Conservation (phyloP, 1,140 invertebrate genomes). For the Ips nitidus region DNA sequence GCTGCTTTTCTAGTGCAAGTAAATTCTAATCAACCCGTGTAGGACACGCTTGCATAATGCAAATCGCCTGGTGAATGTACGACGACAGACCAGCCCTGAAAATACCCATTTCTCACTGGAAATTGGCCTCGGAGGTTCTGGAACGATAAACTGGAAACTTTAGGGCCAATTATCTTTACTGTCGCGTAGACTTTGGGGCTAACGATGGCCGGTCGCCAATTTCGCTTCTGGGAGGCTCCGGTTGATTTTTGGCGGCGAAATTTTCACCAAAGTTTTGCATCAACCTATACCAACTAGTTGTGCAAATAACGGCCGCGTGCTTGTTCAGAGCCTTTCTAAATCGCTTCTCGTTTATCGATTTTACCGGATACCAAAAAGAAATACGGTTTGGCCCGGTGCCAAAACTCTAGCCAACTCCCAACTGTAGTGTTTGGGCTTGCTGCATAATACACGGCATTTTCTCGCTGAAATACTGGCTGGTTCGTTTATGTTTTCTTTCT, state of each 20-base stretch:
- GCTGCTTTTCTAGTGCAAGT: background rate
- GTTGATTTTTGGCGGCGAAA: conserved; percentile 1
- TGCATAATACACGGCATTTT: conserved; percentile 26
- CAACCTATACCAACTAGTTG: conserved; percentile 6
- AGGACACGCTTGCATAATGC: conserved; percentile 10
- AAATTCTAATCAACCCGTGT: conserved; percentile 10
- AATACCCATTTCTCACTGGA: conserved; percentile 8
- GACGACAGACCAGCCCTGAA: background rate
- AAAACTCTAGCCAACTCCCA: conserved; percentile 29
- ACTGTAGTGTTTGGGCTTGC: conserved; percentile 11
- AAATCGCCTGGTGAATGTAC: conserved; percentile 11
- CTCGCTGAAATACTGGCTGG: conserved; percentile 18
- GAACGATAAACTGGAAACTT: conserved; percentile 14
- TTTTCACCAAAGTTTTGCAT: background rate
- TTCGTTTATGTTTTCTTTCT: conserved; percentile 13
- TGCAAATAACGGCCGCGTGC: conserved; percentile 24
- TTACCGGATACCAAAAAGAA: conserved; percentile 29
- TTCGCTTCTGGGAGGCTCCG: background rate
- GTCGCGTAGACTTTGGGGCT: background rate
- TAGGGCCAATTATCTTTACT: conserved; percentile 16
- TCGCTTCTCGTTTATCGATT: conserved; percentile 24
- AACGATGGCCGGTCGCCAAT: conserved; percentile 10
- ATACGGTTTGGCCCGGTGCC: conserved; percentile 26
- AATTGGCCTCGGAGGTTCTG: conserved; percentile 2
- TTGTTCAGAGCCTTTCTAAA: conserved; percentile 7